Evolutionary conservation across 2,888 invertebrate species (phyloP).

Genomic region (Drosophila ustulata): DNA sequence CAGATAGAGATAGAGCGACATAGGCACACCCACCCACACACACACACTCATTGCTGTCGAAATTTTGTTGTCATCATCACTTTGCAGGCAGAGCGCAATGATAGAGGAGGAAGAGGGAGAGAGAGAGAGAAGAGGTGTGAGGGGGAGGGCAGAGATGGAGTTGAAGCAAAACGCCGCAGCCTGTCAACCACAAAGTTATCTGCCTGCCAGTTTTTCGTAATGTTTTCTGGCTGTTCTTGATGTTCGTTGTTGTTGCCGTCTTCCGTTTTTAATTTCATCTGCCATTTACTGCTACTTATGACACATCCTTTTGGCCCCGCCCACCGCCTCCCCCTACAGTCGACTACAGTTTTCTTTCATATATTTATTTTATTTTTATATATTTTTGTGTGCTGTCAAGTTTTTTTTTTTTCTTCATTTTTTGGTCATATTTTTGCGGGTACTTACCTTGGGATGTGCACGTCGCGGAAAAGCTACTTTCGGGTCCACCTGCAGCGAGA

Average conservation of each 20-base stretch:
- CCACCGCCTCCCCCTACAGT: slow-evolving; percentile 4
- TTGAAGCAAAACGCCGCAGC: slow-evolving; percentile 46
- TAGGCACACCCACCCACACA: slow-evolving; percentile 24
- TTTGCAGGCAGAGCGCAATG: slow-evolving; percentile 51
- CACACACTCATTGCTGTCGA: slow-evolving; percentile 53
- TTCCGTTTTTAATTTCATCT: slow-evolving; percentile 82
- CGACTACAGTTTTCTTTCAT: slow-evolving; percentile 13
- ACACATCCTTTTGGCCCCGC: slow-evolving; percentile 70
- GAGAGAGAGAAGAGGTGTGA: background rate
- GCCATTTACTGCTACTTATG: slow-evolving; percentile 80
- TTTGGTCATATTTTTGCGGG: slow-evolving; percentile 55
- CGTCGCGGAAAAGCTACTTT: slow-evolving; percentile 99
- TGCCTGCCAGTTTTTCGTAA: slow-evolving; percentile 58
- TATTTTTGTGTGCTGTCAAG: slow-evolving; percentile 23
- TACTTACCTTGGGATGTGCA: slow-evolving; percentile 98
- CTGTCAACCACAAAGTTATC: slow-evolving; percentile 79
- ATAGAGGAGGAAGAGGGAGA: slow-evolving; percentile 9
- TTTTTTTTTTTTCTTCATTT: background rate
- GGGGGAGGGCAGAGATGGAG: slow-evolving; percentile 32
- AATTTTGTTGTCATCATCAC: slow-evolving; percentile 79
- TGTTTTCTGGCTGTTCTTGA: slow-evolving; percentile 25
- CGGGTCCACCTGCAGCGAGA: slow-evolving; percentile 95
- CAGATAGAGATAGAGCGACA: slow-evolving; percentile 38
- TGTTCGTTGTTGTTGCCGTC: slow-evolving; percentile 49
- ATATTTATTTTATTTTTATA: slow-evolving; percentile 20